These are phyloP conservation scores for Bambusicola thoracicus DNA, from an alignment of 2,113 vertebrate species.

Conservation along the genomic window DNA sequence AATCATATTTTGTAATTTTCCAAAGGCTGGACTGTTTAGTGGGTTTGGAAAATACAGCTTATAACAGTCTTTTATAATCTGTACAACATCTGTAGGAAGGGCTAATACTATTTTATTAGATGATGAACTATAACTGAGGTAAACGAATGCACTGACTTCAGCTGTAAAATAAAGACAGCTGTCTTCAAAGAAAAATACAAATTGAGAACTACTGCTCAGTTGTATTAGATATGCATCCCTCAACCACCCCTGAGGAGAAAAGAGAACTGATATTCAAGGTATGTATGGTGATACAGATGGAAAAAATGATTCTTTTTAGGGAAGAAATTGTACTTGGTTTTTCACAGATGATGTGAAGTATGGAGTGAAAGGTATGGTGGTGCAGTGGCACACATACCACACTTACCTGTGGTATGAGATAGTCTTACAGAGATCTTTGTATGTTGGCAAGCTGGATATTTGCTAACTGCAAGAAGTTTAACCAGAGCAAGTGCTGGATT, in stretches of 20 bases:
- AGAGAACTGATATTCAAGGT: fast-evolving
- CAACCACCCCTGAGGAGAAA: not conserved
- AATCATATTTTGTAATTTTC: not conserved
- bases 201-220: not conserved
- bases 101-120: not conserved
- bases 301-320: not conserved
- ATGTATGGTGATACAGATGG: not conserved
- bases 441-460: not conserved
- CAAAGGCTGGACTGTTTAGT: not conserved
- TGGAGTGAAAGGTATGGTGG: not conserved
- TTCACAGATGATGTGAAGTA: not conserved
- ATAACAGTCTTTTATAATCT: not conserved
- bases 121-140: not conserved
- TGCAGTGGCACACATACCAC: fast-evolving
- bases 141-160: not conserved
- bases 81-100: not conserved
- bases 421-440: not conserved
- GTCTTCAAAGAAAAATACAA: not conserved
- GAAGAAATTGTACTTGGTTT: not conserved
- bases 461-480: not conserved
- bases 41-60: not conserved
- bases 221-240: not conserved
- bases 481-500: no score
- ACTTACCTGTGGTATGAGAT: not conserved
- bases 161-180: not conserved